Evolutionary conservation across 1,140 invertebrate species (phyloP).

Genomic region (Ostrea edulis): DNA sequence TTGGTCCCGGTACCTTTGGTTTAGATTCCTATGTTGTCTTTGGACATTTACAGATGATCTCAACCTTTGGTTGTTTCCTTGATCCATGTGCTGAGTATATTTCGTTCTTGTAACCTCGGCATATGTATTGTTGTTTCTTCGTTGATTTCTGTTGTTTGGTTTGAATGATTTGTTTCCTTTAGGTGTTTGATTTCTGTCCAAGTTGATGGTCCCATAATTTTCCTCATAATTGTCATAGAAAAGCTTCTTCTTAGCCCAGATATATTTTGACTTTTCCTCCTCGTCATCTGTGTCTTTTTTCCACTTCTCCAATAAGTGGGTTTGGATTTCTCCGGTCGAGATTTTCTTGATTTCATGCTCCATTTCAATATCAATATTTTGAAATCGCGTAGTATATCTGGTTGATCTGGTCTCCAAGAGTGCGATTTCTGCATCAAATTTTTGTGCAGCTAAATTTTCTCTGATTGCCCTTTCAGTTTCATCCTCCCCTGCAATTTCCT

Average conservation of each 20-base stretch:
- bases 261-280: constrained; percentile 34
- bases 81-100: too few species aligned
- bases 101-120: background rate
- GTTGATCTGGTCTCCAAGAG: constrained; percentile 29
- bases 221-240: constrained; percentile 42
- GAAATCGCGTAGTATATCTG: too few species aligned
- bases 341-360: too few species aligned
- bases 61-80: background rate
- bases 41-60: background rate
- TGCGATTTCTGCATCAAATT: constrained; percentile 46
- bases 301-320: background rate
- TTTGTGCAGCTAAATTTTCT: constrained; percentile 17
- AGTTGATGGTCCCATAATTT: constrained; percentile 21
- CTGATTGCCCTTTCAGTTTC: constrained; percentile 34
- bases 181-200: constrained; percentile 12
- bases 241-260: constrained; percentile 37
- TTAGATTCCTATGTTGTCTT: background rate
- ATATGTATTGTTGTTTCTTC: background rate
- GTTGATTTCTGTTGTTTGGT: background rate
- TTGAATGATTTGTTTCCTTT: constrained; percentile 15
- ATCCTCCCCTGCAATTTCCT: too few species aligned
- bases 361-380: too few species aligned
- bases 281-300: constrained; percentile 4
- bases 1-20: background rate
- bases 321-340: background rate